Base-by-base conservation (phyloP, 2,113 vertebrate genomes). In the Alces alces region DNA sequence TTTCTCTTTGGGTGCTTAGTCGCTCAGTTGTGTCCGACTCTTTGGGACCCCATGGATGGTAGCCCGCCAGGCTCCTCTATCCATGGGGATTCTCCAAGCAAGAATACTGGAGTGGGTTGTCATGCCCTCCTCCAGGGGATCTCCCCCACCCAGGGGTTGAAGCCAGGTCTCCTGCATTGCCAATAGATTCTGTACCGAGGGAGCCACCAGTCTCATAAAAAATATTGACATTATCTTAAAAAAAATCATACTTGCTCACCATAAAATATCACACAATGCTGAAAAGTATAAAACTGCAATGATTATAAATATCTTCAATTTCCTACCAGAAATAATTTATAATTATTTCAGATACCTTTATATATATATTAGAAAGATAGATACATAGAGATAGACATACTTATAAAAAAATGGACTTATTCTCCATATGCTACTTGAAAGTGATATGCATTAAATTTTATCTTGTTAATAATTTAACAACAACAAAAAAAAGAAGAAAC, bases 241-340 rank as follows among this genome's bases (percentile, higher is more conserved):
- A 82, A 84, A 58, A 84, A 58, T 54, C 33, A n/a, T 90, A n/a
- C n/a, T 60, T 91, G 79, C 45, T 90, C 54, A 54, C 8, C 60
- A 36, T 52, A 39, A 52, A 84, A 54, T 33, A 54, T 50, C 61
- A 76, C 89, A n/a, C 16, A 85, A 54, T 43, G 28, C 45, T 83
- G 54, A 76, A 60, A 95, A 78, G 21, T 91, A 45, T 15, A 61
- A 43, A 64, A 28, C 52, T 85, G 39, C 82, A 83, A 58, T 95
- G 39, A 43, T 43, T 76, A 43, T 28, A 89, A 89, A 57, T 70
- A 79, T 47, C 21, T 95, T 86, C 52, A 86, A 8, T 91, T 64
- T 54, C 30, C 13, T 76, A 64, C 33, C 6, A 6, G 30, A 89
- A 82, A 52, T 73, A 73, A 50, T 13, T 30, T 79, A 39, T 28